Evolutionary conservation across 2,888 invertebrate genomes (phyloP).

Genomic region (Anorthoa munda): DNA sequence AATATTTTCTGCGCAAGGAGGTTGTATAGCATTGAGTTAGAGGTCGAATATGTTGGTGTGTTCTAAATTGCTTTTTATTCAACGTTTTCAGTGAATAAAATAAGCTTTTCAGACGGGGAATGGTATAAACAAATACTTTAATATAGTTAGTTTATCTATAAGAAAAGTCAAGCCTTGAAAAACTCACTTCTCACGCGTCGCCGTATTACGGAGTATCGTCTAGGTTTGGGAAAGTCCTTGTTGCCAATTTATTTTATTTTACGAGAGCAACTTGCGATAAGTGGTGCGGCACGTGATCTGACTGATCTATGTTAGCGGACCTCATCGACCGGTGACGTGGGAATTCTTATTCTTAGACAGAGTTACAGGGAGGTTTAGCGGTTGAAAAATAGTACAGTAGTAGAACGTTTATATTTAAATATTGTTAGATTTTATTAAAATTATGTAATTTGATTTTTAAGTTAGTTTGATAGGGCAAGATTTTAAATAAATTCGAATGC

Average conservation of each 20-base stretch:
- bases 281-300: conserved; percentile 78
- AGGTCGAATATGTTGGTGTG: too few species aligned
- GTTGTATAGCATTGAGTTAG: too few species aligned
- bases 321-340: conserved; percentile 62
- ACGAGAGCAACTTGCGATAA: conserved; percentile 82
- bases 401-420: too few species aligned
- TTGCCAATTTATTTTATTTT: conserved; percentile 84
- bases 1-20: too few species aligned
- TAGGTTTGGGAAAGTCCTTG: conserved; percentile 63
- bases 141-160: conserved; percentile 1
- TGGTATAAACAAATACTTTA: conserved; percentile 1
- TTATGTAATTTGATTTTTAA: too few species aligned
- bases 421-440: too few species aligned
- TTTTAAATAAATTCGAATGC: too few species aligned
- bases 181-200: conserved; percentile 43
- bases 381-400: background rate
- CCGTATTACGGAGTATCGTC: conserved; percentile 42
- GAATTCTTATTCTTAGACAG: conserved; percentile 42
- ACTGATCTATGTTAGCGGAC: conserved; percentile 70
- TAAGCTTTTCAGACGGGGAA: too few species aligned
- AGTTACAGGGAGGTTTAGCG: background rate
- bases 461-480: too few species aligned
- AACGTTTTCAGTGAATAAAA: too few species aligned
- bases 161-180: conserved; percentile 21
- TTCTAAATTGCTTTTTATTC: too few species aligned